Evolutionary conservation across 2,888 invertebrate species (phyloP).

Genomic region (Pasiphila rectangulata): DNA sequence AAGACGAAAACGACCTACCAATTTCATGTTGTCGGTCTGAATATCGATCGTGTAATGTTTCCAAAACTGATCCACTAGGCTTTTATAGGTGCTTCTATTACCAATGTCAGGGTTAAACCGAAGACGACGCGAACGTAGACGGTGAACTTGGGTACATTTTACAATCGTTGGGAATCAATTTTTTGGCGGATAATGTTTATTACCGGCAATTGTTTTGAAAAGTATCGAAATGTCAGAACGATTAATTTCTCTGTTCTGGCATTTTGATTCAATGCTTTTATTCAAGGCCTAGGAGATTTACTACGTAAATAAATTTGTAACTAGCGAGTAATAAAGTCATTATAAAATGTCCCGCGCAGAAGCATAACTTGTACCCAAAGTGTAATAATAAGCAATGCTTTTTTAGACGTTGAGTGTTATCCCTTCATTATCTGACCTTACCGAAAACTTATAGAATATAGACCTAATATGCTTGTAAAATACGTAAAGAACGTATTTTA

Average conservation of each 20-base stretch:
- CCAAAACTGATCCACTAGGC: conserved; percentile 39
- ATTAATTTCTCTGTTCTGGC: conserved; percentile 14
- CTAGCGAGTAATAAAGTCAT: neutral
- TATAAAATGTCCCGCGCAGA: neutral
- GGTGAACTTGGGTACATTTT: conserved; percentile 30
- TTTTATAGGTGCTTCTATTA: conserved; percentile 59
- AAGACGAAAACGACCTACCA: conserved; percentile 52
- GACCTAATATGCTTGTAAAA: too few species aligned
- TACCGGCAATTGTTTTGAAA: conserved; percentile 7
- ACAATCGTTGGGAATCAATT: conserved; percentile 31
- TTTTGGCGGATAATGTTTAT: conserved; percentile 19
- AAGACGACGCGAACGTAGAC: conserved; percentile 16
- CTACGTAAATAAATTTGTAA: neutral
- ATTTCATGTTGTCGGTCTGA: conserved; percentile 66
- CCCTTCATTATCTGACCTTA: too few species aligned
- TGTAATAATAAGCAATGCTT: too few species aligned
- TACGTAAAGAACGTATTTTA: too few species aligned
- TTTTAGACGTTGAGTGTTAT: too few species aligned
- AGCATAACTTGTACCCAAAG: too few species aligned
- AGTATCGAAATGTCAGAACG: conserved; percentile 17
- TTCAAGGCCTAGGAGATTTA: neutral
- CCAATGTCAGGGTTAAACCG: conserved; percentile 61
- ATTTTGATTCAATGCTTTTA: conserved; percentile 3
- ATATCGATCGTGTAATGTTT: conserved; percentile 58
- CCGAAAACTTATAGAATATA: too few species aligned